Evolutionary conservation across 2,888 invertebrate species (phyloP).

Genomic region (Odontocerum albicorne): DNA sequence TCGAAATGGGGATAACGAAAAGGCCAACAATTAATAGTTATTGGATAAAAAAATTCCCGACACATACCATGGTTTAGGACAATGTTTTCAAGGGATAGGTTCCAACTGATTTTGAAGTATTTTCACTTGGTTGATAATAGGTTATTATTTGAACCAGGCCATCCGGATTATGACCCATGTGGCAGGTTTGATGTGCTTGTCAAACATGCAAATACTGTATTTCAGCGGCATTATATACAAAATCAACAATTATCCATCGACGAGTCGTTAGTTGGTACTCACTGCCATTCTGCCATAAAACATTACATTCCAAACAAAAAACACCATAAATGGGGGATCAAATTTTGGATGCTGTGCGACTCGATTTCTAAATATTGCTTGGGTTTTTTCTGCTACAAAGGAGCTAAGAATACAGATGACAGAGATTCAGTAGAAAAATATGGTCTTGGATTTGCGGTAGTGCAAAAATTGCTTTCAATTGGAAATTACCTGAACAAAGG

Average conservation of each 20-base stretch:
- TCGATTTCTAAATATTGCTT: not conserved
- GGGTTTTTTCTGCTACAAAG: no score
- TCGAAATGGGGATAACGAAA: no score
- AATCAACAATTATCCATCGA: no score
- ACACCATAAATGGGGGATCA: no score
- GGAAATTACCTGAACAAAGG: constrained; percentile 39
- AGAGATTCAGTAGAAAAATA: no score
- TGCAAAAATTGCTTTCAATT: constrained; percentile 34
- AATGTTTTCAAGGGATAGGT: constrained; percentile 37
- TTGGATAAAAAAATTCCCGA: constrained; percentile 36
- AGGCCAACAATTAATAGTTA: constrained; percentile 33
- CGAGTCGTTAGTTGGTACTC: no score
- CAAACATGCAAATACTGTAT: constrained; percentile 38
- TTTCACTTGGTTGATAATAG: constrained; percentile 15
- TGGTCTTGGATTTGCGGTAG: no score
- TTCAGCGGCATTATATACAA: constrained; percentile 35
- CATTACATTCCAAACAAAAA: no score
- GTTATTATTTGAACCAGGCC: constrained; percentile 30
- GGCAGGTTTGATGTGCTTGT: constrained; percentile 31
- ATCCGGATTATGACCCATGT: constrained; percentile 36
- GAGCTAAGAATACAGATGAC: no score
- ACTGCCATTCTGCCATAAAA: no score
- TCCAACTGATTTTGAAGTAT: constrained; percentile 32
- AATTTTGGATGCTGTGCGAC: no score
- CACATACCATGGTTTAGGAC: constrained; percentile 36